Conservation (phyloP, 1,140 invertebrate genomes). For the Littorina saxatilis region DNA sequence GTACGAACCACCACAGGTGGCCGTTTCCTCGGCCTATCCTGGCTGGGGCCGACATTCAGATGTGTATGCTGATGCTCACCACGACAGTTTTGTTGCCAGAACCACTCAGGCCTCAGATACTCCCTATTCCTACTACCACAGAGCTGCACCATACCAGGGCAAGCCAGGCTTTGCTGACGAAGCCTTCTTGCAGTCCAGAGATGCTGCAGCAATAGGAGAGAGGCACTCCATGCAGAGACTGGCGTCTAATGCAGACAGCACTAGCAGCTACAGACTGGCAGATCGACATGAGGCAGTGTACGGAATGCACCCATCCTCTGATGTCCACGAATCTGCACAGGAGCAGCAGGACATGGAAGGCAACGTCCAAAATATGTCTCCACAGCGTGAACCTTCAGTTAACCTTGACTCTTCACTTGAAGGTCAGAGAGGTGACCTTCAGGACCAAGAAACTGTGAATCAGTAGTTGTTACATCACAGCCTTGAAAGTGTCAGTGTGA, state of each 20-base stretch:
- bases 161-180: neutral
- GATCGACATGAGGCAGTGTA: neutral
- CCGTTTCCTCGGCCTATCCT: neutral
- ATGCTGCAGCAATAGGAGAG: too few species aligned
- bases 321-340: neutral
- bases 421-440: too few species aligned
- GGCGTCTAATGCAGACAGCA: too few species aligned
- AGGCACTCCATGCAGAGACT: too few species aligned
- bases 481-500: too few species aligned
- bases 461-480: too few species aligned
- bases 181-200: neutral
- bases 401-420: too few species aligned
- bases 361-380: too few species aligned
- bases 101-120: neutral
- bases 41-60: neutral
- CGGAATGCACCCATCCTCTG: neutral
- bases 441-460: too few species aligned
- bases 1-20: neutral
- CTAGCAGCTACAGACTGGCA: too few species aligned
- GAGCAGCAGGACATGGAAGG: neutral
- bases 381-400: too few species aligned
- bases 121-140: constrained; percentile 2
- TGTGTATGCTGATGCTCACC: neutral
- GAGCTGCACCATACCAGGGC: neutral
- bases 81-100: too few species aligned